Evolutionary conservation across 2,113 vertebrate genomes (phyloP), one percentile per base, ranked within the genome.

Genomic region (Passer montanus): DNA sequence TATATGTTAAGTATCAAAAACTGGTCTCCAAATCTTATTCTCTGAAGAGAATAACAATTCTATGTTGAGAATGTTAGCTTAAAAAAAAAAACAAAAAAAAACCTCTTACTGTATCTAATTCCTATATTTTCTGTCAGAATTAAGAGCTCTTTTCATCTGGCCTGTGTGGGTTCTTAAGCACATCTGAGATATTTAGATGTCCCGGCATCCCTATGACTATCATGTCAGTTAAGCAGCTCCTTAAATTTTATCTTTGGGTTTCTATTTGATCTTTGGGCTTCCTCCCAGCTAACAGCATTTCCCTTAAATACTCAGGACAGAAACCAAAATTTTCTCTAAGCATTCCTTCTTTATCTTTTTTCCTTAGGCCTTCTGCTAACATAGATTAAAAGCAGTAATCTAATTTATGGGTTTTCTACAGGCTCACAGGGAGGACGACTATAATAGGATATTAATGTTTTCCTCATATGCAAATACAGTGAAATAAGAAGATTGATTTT

Each of bases 371-470:
- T 78, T 74, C 89, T 93, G 80, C 60, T 91, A 89, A 70, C 86
- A 85, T 8, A 96, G 93, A 97, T 96, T 94, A 93, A 96, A 89
- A 72, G 21, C 62, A 81, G 43, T 91, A 96, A 97, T 97, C 94
- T 96, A 80, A 95, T 97, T 96, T 93, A 93, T 91, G 78, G 80
- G 72, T 49, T 94, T 95, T 95, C 70, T 81, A 74, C 63, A 85
- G 67, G 84, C 41, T 96, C 16, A 52, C 20, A 73, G 43, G 24
- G 39, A 91, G 46, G 26, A 87, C 55, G 39, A 79, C 64, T 76
- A 21, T 93, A 96, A 97, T 7, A 88, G 55, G 95, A 95, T 97
- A 93, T 74, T 88, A 93, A 69, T 94, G 87, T 90, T 97, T 90
- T 89, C 67, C 63, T 90, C 72, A 82, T 84, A 97, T 93, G 93